Percentiles rank a stretch among this genome's conserved stretches.
Conservation (phyloP, 2,113 vertebrate species). For the Oxygymnocypris stewartii region DNA sequence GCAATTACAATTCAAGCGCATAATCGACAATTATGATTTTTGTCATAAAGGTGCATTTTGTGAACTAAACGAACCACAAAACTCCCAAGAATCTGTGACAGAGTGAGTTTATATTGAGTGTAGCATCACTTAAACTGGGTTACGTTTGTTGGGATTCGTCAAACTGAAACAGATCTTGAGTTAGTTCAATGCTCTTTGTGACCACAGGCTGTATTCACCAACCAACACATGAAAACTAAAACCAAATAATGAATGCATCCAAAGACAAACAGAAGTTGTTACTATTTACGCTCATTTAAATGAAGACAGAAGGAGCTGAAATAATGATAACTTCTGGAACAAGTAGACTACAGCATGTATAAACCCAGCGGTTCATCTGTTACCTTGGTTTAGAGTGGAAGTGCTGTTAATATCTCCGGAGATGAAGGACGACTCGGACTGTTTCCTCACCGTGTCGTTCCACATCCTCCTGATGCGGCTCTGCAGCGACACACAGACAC, state of each 20-base stretch:
- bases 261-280: background rate
- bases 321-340: background rate
- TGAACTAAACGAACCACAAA: background rate
- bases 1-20: too few relatives aligned
- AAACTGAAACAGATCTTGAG: background rate
- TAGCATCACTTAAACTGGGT: too few relatives aligned
- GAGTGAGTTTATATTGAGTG: too few relatives aligned
- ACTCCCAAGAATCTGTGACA: background rate
- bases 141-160: too few relatives aligned
- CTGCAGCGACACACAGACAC: constrained; percentile 69
- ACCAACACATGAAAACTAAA: background rate
- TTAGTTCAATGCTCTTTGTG: background rate
- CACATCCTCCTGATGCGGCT: constrained; percentile 99
- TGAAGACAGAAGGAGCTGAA: background rate
- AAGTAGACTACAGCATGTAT: background rate
- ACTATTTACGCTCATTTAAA: background rate
- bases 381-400: constrained; percentile 99
- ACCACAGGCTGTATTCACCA: background rate
- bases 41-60: too few relatives aligned
- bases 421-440: constrained; percentile 99
- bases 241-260: background rate
- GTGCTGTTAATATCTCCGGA: constrained; percentile 99
- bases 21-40: too few relatives aligned
- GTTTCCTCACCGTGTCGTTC: constrained; percentile 99
- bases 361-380: constrained; percentile 58